Percentiles rank a stretch among this genome's conserved stretches.
These are phyloP conservation scores for Tetanocera ferruginea DNA, from an alignment of 2,888 invertebrate genomes.

Conservation along the genomic window DNA sequence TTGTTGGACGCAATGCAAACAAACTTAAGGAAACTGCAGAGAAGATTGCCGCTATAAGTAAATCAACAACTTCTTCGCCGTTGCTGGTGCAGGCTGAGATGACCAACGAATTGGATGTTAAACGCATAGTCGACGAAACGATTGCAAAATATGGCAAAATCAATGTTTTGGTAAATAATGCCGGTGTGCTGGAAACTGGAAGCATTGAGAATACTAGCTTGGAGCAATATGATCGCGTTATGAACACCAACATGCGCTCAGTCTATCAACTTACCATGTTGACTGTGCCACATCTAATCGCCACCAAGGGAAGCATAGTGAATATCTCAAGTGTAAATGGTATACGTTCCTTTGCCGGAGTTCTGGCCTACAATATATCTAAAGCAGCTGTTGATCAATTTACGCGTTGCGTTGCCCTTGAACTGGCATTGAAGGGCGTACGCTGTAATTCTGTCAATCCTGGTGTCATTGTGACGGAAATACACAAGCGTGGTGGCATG, in stretches of 20 bases:
- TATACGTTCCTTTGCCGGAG: constrained; percentile 88
- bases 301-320: constrained; percentile 90
- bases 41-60: constrained; percentile 68
- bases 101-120: constrained; percentile 80
- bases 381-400: constrained; percentile 96
- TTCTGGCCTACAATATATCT: constrained; percentile 92
- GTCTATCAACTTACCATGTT: constrained; percentile 87
- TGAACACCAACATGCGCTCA: constrained; percentile 90
- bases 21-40: constrained; percentile 77
- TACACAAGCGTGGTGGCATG: constrained; percentile 90
- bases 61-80: constrained; percentile 64
- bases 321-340: constrained; percentile 97
- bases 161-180: constrained; percentile 91
- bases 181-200: constrained; percentile 86
- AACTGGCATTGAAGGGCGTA: constrained; percentile 84
- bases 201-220: constrained; percentile 87
- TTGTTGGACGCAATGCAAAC: constrained; percentile 76
- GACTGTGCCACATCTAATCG: constrained; percentile 87
- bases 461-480: constrained; percentile 87
- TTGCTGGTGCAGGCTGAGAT: constrained; percentile 79
- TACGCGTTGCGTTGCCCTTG: constrained; percentile 92
- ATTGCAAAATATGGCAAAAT: constrained; percentile 81
- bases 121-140: constrained; percentile 80
- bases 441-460: constrained; percentile 94
- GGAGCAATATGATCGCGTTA: constrained; percentile 89